These are phyloP conservation scores for Matsumyia berberina DNA, from an alignment of 2,888 invertebrate genomes.

Conservation along the genomic window DNA sequence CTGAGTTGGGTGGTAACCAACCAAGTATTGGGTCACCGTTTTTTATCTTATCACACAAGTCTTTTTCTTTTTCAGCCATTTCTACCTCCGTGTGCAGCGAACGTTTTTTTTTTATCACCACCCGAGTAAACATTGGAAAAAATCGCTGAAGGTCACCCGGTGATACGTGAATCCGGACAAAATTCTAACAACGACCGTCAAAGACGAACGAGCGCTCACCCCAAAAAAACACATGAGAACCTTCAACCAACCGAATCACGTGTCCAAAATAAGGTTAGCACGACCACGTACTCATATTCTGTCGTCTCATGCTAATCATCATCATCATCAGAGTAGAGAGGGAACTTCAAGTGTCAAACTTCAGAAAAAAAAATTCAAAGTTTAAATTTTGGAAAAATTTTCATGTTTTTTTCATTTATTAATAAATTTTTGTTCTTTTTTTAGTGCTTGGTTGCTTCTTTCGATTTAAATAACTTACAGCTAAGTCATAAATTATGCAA, in stretches of 20 bases:
- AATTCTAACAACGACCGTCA: slow-evolving; percentile 64
- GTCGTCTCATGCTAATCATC: slow-evolving; percentile 29
- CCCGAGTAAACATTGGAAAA: slow-evolving; percentile 9
- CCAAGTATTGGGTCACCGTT: slow-evolving; percentile 28
- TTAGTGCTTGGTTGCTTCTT: slow-evolving; percentile 24
- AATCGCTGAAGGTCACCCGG: slow-evolving; percentile 50
- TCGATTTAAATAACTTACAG: slow-evolving; percentile 67
- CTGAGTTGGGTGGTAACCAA: slow-evolving; percentile 41
- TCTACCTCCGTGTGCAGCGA: slow-evolving; percentile 38
- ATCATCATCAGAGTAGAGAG: slow-evolving; percentile 11
- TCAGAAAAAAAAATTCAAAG: slow-evolving; percentile 11
- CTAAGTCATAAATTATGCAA: slow-evolving; percentile 63
- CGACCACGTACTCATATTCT: slow-evolving; percentile 45
- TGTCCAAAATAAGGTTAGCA: slow-evolving; percentile 64
- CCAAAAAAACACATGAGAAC: slow-evolving; percentile 23
- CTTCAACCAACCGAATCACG: slow-evolving; percentile 69
- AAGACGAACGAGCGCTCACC: slow-evolving; percentile 40
- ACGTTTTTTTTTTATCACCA: background rate
- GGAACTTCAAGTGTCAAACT: background rate
- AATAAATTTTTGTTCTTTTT: slow-evolving; percentile 22
- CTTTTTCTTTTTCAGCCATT: slow-evolving; percentile 29
- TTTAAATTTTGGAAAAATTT: slow-evolving; percentile 37
- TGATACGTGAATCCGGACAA: slow-evolving; percentile 63
- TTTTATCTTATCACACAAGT: slow-evolving; percentile 62
- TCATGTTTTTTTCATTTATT: slow-evolving; percentile 33